These are phyloP conservation scores for Lydus trimaculatus DNA, from an alignment of 2,888 invertebrate species.

Conservation along the genomic window DNA sequence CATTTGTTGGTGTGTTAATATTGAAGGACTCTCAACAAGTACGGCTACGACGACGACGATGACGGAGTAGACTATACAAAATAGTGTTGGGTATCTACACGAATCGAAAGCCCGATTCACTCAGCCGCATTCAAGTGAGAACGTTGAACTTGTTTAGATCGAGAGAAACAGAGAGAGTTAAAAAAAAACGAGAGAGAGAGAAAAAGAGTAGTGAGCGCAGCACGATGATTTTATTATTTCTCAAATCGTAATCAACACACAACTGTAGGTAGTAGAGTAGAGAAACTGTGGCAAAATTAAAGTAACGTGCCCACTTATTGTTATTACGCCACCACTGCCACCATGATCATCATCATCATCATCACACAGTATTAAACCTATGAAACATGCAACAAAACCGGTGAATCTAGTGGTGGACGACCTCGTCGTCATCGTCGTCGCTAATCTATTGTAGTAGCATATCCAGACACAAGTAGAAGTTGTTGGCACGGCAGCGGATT, in stretches of 20 bases:
- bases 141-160: conserved; percentile 51
- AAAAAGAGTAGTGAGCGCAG: too few species aligned
- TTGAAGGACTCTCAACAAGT: conserved; percentile 37
- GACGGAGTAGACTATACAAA: neutral
- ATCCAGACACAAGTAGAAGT: conserved; percentile 3
- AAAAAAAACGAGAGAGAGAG: neutral
- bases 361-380: neutral
- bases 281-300: conserved; percentile 1
- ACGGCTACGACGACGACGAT: neutral
- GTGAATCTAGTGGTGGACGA: neutral
- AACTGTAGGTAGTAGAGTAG: too few species aligned
- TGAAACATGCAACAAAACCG: neutral
- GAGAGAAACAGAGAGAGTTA: conserved; percentile 5
- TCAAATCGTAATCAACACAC: neutral
- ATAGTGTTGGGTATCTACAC: conserved; percentile 1
- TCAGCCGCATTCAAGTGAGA: conserved; percentile 54
- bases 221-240: neutral
- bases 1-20: conserved; percentile 42
- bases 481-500: conserved; percentile 5
- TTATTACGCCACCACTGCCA: neutral
- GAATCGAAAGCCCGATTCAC: conserved; percentile 46
- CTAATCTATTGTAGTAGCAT: neutral
- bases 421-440: conserved; percentile 11
- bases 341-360: neutral
- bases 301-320: conserved; percentile 4